Percentiles rank a stretch among this genome's conserved stretches.
phyloP scores from a whole-genome alignment of 2,888 invertebrate genomes.

The Megamerina dolium region DNA sequence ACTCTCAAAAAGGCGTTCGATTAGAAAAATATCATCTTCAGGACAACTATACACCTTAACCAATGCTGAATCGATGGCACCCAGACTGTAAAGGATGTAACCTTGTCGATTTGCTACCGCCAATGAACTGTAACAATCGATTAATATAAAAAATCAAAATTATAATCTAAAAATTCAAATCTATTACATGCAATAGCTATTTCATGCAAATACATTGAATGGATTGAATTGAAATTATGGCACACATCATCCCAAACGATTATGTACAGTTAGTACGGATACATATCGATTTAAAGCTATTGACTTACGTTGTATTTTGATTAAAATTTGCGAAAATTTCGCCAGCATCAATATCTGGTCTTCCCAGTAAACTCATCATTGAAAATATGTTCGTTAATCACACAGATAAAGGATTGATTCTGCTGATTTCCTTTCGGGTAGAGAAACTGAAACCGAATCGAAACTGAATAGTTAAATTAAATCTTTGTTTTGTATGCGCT shows the following conservation, averaged over 20 bases:
- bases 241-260: too few species aligned
- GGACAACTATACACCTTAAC: conserved; percentile 86
- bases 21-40: conserved; percentile 80
- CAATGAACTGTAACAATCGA: conserved; percentile 62
- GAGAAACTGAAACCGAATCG: too few species aligned
- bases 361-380: conserved; percentile 44
- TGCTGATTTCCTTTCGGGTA: too few species aligned
- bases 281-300: too few species aligned
- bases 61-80: conserved; percentile 69
- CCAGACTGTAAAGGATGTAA: conserved; percentile 82
- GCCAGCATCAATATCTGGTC: conserved; percentile 58
- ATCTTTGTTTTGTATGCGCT: too few species aligned
- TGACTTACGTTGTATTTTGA: conserved; percentile 94
- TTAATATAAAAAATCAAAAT: background rate
- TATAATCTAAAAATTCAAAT: conserved; percentile 4
- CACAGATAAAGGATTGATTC: too few species aligned
- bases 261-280: too few species aligned
- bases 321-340: conserved; percentile 94
- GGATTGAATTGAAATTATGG: too few species aligned
- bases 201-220: too few species aligned
- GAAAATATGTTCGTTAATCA: too few species aligned
- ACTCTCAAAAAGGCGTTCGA: conserved; percentile 95
- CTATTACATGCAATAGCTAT: too few species aligned
- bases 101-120: conserved; percentile 89
- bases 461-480: too few species aligned